Evolutionary conservation across 2,888 invertebrate genomes (phyloP).

Genomic region (Druceiella hillmani): DNA sequence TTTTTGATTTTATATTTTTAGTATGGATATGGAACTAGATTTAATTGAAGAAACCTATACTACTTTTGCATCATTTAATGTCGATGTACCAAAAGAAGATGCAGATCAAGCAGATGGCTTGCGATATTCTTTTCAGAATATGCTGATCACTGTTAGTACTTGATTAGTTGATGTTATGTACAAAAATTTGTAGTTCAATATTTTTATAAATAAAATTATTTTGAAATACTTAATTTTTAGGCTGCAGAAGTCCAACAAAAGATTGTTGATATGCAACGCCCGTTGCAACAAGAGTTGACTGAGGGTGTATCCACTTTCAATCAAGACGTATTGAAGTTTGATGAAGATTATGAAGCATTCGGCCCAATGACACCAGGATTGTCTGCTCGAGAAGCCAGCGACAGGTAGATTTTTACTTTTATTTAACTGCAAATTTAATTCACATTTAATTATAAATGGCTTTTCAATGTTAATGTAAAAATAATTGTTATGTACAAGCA

Average conservation of each 20-base stretch:
- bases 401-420: constrained; percentile 56
- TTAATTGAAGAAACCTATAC: constrained; percentile 77
- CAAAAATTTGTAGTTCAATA: background rate
- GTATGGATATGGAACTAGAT: constrained; percentile 70
- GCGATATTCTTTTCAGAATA: constrained; percentile 69
- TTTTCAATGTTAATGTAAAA: too few relatives aligned
- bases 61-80: constrained; percentile 60
- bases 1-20: constrained; percentile 23
- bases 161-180: constrained; percentile 1
- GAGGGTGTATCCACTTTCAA: constrained; percentile 64
- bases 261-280: constrained; percentile 69
- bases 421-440: too few relatives aligned
- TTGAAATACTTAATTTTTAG: too few relatives aligned
- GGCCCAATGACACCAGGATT: constrained; percentile 86
- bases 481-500: too few relatives aligned
- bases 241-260: constrained; percentile 65
- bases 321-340: constrained; percentile 62
- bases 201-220: constrained; percentile 7
- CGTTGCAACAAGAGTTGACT: constrained; percentile 65
- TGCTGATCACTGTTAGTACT: constrained; percentile 62
- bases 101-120: constrained; percentile 73
- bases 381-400: constrained; percentile 80
- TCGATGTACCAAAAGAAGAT: constrained; percentile 71
- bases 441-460: too few relatives aligned
- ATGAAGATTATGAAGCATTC: constrained; percentile 63